Conservation (phyloP, 2,888 invertebrate genomes). For the Pandemis corylana region DNA sequence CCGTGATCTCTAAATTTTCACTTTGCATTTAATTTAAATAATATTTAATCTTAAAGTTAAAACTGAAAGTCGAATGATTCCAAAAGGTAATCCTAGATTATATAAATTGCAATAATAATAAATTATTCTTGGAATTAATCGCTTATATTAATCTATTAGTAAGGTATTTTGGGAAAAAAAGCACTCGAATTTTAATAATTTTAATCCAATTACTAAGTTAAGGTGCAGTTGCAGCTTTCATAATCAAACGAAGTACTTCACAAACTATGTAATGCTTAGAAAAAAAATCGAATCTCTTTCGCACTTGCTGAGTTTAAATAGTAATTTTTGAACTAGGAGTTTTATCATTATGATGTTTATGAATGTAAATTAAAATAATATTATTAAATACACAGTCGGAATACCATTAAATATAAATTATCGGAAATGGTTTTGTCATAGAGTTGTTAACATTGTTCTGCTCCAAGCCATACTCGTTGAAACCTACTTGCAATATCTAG, state of each 20-base stretch:
- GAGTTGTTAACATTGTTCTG: conserved; percentile 32
- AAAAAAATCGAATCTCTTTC: conserved; percentile 61
- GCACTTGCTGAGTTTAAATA: conserved; percentile 65
- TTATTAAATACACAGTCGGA: conserved; percentile 28
- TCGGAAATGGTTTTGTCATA: conserved; percentile 33
- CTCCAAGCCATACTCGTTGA: conserved; percentile 26
- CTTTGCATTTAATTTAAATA: conserved; percentile 75
- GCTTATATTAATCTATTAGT: conserved; percentile 69
- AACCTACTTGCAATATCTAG: conserved; percentile 31
- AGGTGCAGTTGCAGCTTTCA: conserved; percentile 64
- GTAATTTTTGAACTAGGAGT: conserved; percentile 60
- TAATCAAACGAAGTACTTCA: conserved; percentile 61
- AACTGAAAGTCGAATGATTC: conserved; percentile 50
- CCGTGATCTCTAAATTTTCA: conserved; percentile 77
- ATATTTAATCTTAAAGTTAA: conserved; percentile 58
- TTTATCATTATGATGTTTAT: conserved; percentile 63
- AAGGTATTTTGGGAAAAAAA: conserved; percentile 62
- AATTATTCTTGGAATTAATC: conserved; percentile 68
- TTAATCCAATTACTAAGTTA: conserved; percentile 71
- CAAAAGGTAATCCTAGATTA: conserved; percentile 44
- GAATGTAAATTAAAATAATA: conserved; percentile 50
- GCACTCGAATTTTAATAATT: conserved; percentile 69
- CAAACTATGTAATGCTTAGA: conserved; percentile 60
- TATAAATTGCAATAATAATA: conserved; percentile 64
- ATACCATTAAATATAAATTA: conserved; percentile 22